Evolutionary conservation across 2,113 vertebrate species (phyloP).

Genomic region (Atrichornis clamosus): DNA sequence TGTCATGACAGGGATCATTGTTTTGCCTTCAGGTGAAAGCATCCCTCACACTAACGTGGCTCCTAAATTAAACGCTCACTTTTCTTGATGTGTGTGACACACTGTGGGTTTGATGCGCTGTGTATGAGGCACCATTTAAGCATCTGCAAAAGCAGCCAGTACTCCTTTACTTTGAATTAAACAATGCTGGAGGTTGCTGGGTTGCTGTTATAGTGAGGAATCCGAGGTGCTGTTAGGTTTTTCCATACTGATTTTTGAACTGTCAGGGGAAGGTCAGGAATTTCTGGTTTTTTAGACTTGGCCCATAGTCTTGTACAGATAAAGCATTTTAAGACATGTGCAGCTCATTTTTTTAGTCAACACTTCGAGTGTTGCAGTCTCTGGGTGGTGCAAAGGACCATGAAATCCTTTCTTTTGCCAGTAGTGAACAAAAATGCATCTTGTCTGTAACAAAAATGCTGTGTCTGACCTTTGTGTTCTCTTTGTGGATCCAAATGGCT

Average conservation of each 20-base stretch:
- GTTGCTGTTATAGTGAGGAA: neutral
- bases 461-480: neutral
- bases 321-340: fast-evolving
- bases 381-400: neutral
- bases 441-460: neutral
- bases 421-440: neutral
- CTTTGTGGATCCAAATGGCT: neutral
- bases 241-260: neutral
- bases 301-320: neutral
- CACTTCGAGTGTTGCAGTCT: neutral
- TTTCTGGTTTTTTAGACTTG: neutral
- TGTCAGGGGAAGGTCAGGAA: no score
- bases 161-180: neutral
- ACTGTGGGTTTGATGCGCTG: neutral
- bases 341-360: neutral
- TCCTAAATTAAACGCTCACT: neutral
- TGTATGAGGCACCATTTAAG: neutral
- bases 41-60: fast-evolving
- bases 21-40: neutral
- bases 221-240: neutral
- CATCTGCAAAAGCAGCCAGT: neutral
- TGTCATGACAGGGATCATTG: neutral
- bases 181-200: neutral
- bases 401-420: neutral
- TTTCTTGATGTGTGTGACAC: neutral